Base-by-base conservation (phyloP, 2,888 invertebrate species). In the Polyploca ridens region DNA sequence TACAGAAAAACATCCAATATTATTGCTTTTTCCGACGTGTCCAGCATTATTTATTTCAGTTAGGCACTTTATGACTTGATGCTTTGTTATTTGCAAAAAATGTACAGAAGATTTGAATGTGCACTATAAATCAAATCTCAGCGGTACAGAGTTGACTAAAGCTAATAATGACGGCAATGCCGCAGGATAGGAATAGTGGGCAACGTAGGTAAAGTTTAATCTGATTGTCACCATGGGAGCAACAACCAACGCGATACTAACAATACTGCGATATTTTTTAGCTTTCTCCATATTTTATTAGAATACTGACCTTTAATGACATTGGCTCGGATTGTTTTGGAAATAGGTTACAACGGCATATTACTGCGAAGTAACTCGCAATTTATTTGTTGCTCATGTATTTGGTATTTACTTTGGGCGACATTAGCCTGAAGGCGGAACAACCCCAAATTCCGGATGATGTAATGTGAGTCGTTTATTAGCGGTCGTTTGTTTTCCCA, bases 151-250 rank as follows among this genome's bases (percentile, higher is more conserved):
- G 38, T 60, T 61, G 62, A 66, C 68, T 67, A 69, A 64, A 69
- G 71, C 66, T 68, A 65, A 69, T 66, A 70, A 72, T 69, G 76
- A 79, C 72, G 70, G 78, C 70, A 74, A 58, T 63, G 75, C 78
- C 76, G 70, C 74, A 66, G 74, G 79, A 74, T 74, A 76, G 69
- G 75, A 82, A 81, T 84, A 83, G 84, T 81, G 82, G 81, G 81
- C 79, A 83, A 84, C 83, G 84, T 86, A 87, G 86, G 86, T 86
- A 84, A 86, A 86, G 83, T 85, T 82, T 87, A 86, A 89, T 89
- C 87, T 85, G 87, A 88, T 88, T 83, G 84, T 76, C 75, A 79
- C 74, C 83, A 69, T 66, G 87, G 83, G 86, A 85, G 75, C 73
- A 75, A 71, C 74, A 70, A 63, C 57, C 41, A 61, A 65, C 58